Percentiles rank a stretch among this genome's conserved stretches.
These are phyloP conservation scores for Penaeus monodon DNA, from an alignment of 2,888 invertebrate species.

Conservation along the genomic window DNA sequence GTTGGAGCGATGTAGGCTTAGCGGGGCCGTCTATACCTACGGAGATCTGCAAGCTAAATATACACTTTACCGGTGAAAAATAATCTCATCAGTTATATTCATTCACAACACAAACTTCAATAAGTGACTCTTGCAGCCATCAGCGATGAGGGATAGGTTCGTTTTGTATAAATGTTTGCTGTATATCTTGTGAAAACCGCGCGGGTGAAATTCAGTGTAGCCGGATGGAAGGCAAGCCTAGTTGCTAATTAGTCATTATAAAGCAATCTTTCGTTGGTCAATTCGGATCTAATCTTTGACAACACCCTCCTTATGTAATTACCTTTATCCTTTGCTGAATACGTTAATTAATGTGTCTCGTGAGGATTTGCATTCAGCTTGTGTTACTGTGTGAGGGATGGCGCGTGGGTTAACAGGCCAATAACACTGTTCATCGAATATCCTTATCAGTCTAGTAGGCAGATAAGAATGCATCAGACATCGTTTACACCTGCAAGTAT, in stretches of 20 bases:
- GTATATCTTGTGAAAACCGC: background rate
- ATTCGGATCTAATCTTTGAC: conserved; percentile 27
- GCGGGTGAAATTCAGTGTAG: too few relatives aligned
- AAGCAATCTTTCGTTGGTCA: conserved; percentile 26
- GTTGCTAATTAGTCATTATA: conserved; percentile 23
- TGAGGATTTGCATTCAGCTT: conserved; percentile 27
- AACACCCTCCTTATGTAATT: conserved; percentile 35
- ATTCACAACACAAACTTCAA: conserved; percentile 39
- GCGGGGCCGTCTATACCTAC: too few relatives aligned
- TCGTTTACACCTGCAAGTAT: too few relatives aligned
- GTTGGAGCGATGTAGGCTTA: too few relatives aligned
- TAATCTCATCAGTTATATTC: conserved; percentile 37
- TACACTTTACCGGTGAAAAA: conserved; percentile 40
- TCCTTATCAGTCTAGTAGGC: too few relatives aligned
- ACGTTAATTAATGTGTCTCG: conserved; percentile 21
- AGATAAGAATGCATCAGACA: too few relatives aligned
- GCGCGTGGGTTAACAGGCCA: background rate
- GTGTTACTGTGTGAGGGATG: background rate
- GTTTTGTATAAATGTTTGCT: background rate
- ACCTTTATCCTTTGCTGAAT: conserved; percentile 29
- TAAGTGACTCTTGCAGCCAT: conserved; percentile 31
- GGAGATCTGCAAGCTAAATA: conserved; percentile 22
- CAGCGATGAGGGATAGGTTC: background rate
- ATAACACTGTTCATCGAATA: too few relatives aligned
- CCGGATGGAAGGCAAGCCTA: background rate